These are phyloP conservation scores for Netta rufina DNA, from an alignment of 2,797 vertebrate species.

Conservation along the genomic window DNA sequence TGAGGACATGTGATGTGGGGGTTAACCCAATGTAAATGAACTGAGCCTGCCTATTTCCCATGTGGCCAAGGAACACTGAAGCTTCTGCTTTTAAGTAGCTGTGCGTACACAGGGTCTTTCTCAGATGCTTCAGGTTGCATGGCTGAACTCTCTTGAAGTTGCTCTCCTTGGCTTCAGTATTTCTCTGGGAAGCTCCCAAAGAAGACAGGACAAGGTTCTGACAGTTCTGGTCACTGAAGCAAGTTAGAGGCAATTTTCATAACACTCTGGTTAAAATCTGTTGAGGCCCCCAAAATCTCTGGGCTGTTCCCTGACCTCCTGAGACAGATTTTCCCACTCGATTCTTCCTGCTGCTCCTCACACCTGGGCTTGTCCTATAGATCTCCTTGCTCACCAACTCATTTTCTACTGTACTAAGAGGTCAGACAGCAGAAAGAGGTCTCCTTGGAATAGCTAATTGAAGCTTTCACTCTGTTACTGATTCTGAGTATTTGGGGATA, in stretches of 20 bases:
- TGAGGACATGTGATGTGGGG: background rate
- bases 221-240: background rate
- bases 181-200: background rate
- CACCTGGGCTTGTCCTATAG: background rate
- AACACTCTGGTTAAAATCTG: background rate
- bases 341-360: background rate
- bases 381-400: background rate
- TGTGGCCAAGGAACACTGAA: accelerated
- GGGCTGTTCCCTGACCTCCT: background rate
- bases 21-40: background rate
- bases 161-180: background rate
- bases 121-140: background rate
- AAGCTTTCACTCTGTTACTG: background rate
- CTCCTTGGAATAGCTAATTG: background rate
- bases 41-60: background rate
- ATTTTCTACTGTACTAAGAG: background rate
- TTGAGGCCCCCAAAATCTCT: background rate
- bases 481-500: background rate
- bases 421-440: background rate
- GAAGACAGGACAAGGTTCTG: background rate
- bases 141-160: background rate
- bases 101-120: background rate
- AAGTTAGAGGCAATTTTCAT: background rate
- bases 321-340: background rate
- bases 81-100: background rate